Evolutionary conservation across 2,888 invertebrate genomes (phyloP), one percentile per base, ranked within the genome.

Genomic region (Dyspetes luteomarginatus): DNA sequence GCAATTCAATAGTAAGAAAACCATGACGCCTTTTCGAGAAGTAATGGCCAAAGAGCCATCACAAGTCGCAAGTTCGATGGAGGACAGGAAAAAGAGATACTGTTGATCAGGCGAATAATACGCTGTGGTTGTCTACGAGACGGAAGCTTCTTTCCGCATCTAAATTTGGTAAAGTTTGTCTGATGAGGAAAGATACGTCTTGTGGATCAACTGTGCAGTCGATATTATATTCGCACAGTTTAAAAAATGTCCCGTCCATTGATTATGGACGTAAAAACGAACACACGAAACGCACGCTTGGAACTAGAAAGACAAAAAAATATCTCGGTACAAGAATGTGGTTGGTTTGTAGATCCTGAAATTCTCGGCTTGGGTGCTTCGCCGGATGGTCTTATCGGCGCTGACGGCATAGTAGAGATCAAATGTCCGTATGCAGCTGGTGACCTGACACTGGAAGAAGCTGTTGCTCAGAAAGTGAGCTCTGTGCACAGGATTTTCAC

Each of bases 341-440:
- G 87, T 17, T 81, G 86, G 24, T 86, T 88, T 72, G 83, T 87
- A 24, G 88, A 87, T 74, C 24, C 55, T 24, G 67, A 85, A 24
- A 24, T 62, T n/a, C 76, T 45, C 7, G 84, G 77, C 60, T 71
- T 86, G 4, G 86, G 84, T 4, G 85, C 85, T 58, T 81, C 83
- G 41, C 85, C 86, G 1, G 86, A 87, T 73, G 84, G 85, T 24
- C 58, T 86, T 1, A 78, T 85, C 24, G 86, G 74, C 52, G 62
- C 69, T n/a, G 77, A 85, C 64, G 81, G 78, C 3, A 80, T 86
- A 24, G 73, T 86, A 3, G 85, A 86, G 71, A 78, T 86, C 0
- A 86, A 86, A 72, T 86, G 85, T 68, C 84, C 85, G 0, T 67
- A 52, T 12, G 76, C 75, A 9, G 84, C 78, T 9, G 17, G 56